Conservation (phyloP, 1,140 invertebrate genomes). For the Calycopis cecrops region DNA sequence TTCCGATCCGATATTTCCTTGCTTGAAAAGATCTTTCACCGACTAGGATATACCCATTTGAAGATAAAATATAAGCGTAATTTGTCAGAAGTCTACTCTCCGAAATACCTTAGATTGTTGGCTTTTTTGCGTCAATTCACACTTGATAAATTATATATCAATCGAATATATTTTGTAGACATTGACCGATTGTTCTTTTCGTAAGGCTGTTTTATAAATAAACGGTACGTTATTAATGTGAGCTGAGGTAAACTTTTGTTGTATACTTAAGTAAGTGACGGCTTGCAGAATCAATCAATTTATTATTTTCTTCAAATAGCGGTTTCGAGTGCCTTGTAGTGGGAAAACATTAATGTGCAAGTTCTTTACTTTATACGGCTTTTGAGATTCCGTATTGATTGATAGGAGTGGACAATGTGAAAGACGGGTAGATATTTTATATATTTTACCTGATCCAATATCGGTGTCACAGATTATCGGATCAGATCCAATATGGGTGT, state of each 20-base stretch:
- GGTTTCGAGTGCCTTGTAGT: too few species aligned
- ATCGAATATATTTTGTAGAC: background rate
- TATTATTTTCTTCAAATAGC: background rate
- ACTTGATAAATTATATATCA: background rate
- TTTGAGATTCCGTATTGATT: too few species aligned
- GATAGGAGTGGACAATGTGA: too few species aligned
- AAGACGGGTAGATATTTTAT: too few species aligned
- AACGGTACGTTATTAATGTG: background rate
- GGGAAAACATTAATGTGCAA: too few species aligned
- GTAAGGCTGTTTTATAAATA: conserved; percentile 2
- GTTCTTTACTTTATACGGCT: too few species aligned
- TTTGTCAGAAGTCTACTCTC: conserved; percentile 1
- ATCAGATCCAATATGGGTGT: too few species aligned
- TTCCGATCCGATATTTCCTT: background rate
- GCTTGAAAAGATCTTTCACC: background rate
- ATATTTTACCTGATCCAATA: too few species aligned
- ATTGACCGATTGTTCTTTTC: background rate
- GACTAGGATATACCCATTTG: background rate
- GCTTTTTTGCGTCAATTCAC: background rate
- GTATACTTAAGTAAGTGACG: background rate
- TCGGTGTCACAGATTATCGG: too few species aligned
- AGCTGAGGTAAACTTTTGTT: background rate
- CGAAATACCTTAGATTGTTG: background rate
- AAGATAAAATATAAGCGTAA: background rate
- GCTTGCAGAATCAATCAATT: background rate